These are phyloP conservation scores for Cabera pusaria DNA, from an alignment of 2,888 invertebrate genomes.

Conservation along the genomic window DNA sequence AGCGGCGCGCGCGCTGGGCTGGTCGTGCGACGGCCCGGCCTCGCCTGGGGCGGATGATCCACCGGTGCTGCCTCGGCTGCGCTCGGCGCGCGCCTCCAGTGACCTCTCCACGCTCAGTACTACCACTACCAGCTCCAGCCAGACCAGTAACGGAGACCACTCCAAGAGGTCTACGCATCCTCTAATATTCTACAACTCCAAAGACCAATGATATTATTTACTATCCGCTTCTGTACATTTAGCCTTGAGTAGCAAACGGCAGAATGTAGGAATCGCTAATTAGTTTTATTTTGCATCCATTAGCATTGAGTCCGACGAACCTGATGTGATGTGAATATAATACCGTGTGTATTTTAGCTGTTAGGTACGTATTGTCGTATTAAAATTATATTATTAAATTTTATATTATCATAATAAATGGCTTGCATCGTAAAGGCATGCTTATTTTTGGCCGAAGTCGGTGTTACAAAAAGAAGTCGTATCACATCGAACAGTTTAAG, in stretches of 20 bases:
- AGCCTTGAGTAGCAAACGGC: conserved; percentile 4
- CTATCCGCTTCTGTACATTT: no score
- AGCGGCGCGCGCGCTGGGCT: conserved; percentile 83
- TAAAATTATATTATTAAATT: no score
- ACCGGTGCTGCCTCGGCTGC: conserved; percentile 70
- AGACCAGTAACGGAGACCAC: conserved; percentile 70
- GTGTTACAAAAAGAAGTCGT: conserved; percentile 2
- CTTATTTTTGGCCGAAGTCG: no score
- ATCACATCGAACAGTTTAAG: no score
- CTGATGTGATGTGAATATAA: neutral
- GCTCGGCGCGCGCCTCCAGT: conserved; percentile 76
- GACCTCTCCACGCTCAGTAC: conserved; percentile 77
- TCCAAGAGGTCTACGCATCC: conserved; percentile 66
- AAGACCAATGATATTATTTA: no score
- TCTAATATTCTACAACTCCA: no score
- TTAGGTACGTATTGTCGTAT: conserved; percentile 1
- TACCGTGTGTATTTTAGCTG: no score
- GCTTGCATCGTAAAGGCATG: no score
- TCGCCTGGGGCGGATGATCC: conserved; percentile 69
- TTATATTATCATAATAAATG: no score
- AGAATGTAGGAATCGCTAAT: conserved; percentile 7
- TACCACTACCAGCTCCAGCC: conserved; percentile 77
- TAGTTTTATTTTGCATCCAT: conserved; percentile 8
- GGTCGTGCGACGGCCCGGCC: conserved; percentile 57
- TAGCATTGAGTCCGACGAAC: neutral